A percentile compares a stretch with the other conserved stretches of the same genome.
These are phyloP conservation scores for Lobophora halterata DNA, from an alignment of 2,888 invertebrate genomes.

Conservation along the genomic window DNA sequence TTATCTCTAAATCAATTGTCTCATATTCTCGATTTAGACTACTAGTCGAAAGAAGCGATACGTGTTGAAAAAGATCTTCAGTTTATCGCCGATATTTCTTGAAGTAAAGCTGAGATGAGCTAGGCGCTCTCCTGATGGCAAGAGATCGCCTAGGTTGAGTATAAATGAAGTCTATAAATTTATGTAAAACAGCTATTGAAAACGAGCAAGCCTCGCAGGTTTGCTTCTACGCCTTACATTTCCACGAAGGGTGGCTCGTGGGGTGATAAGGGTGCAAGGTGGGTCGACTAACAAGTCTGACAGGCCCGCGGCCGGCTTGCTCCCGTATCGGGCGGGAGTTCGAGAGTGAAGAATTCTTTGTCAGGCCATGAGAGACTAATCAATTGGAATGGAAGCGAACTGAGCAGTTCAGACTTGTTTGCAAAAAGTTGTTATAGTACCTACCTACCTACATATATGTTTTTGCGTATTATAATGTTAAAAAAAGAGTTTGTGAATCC, in stretches of 20 bases:
- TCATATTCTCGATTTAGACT: too few species aligned
- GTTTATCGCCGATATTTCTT: too few species aligned
- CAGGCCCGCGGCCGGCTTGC: conserved; percentile 9
- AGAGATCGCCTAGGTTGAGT: too few species aligned
- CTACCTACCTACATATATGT: too few species aligned
- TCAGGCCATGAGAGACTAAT: conserved; percentile 18
- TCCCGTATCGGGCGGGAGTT: conserved; percentile 20
- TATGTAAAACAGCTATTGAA: conserved; percentile 27
- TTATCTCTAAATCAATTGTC: too few species aligned
- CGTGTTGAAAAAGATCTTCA: too few species aligned
- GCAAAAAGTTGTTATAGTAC: conserved; percentile 4
- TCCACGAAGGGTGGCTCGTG: conserved; percentile 18
- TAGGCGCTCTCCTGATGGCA: too few species aligned
- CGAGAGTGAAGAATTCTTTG: conserved; percentile 19
- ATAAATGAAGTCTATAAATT: too few species aligned
- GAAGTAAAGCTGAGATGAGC: too few species aligned
- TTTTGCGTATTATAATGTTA: too few species aligned
- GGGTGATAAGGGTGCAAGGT: conserved; percentile 16
- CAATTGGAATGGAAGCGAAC: conserved; percentile 15
- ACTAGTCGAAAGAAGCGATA: too few species aligned
- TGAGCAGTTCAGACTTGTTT: conserved; percentile 3
- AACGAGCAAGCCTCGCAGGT: conserved; percentile 1
- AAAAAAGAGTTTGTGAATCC: too few species aligned
- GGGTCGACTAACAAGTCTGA: conserved; percentile 17
- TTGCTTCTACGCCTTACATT: conserved; percentile 9